Evolutionary conservation across 2,888 invertebrate genomes (phyloP).

Genomic region (Xylota segnis): DNA sequence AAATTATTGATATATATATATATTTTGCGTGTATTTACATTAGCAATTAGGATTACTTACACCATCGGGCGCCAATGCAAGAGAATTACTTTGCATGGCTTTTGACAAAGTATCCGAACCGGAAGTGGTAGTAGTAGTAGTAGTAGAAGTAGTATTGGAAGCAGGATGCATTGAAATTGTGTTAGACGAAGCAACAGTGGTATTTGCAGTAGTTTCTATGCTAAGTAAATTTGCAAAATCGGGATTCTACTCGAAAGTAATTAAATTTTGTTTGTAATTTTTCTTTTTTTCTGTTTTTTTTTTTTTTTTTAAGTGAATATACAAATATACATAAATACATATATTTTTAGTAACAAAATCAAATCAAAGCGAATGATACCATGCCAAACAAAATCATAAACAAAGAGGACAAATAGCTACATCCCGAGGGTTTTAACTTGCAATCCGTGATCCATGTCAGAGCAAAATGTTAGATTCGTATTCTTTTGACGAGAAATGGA

Average conservation of each 20-base stretch:
- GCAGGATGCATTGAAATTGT: conserved; percentile 70
- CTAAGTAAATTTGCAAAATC: conserved; percentile 68
- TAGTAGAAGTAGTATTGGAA: conserved; percentile 57
- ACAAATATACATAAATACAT: conserved; percentile 1
- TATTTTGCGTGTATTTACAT: conserved; percentile 43
- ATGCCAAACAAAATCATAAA: conserved; percentile 5
- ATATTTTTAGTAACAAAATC: conserved; percentile 2
- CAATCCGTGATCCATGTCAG: too few relatives aligned
- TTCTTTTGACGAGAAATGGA: too few relatives aligned
- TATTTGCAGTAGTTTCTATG: conserved; percentile 70
- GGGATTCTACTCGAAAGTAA: conserved; percentile 75
- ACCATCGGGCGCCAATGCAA: conserved; percentile 66
- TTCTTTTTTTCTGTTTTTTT: conserved; percentile 28
- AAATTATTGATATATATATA: neutral
- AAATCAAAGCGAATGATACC: conserved; percentile 6
- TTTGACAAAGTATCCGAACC: conserved; percentile 63
- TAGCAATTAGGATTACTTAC: conserved; percentile 68
- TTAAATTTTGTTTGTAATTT: conserved; percentile 56
- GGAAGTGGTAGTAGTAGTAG: conserved; percentile 34
- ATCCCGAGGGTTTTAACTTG: too few relatives aligned
- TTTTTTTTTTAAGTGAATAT: conserved; percentile 6
- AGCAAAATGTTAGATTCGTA: too few relatives aligned
- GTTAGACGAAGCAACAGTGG: conserved; percentile 67
- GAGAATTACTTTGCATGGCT: conserved; percentile 57
- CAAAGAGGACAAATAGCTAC: neutral